Evolutionary conservation across 1,140 invertebrate species (phyloP), one percentile per base, ranked within the genome.

Genomic region (Cylas formicarius): DNA sequence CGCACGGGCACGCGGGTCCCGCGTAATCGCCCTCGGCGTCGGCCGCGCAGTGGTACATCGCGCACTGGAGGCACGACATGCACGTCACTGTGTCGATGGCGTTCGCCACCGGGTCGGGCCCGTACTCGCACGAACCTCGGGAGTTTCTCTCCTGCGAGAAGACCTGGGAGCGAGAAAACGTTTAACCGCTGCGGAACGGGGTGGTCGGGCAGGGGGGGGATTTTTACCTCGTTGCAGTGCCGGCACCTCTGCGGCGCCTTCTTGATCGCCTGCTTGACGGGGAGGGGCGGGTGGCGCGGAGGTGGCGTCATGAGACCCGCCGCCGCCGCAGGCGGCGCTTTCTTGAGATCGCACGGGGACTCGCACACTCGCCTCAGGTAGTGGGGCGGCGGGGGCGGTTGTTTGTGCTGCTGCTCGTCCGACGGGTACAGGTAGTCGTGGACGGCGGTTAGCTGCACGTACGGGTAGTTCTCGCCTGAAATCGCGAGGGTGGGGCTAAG

Each of bases 11-110:
- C 13, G n/a, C n/a, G 88, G 86, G 67, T 86, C 84, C 55, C 78
- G 75, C 13, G 65, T 83, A 83, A 43, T 86, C 82, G n/a, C 80
- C 78, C 60, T 91, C 87, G 2, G 80, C 74, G 65, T 93, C 90
- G 26, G 84, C 79, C 76, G 90, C 84, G 62, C 90, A 94, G 70
- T 94, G 90, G 69, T 94, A 95, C 52, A 93, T 73, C 76, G 94
- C 81, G 57, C 88, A 86, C 63, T 86, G 77, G 11, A 68, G 62
- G 62, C 86, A 86, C 10, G 79, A 77, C 44, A 95, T 81, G 64
- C 90, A 93, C 13, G 86, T 82, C 19, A 91, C 75, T 44, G 73
- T 75, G 58, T 91, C 82, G 48, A 95, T 86, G 54, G 84, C 83
- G 14, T 79, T 75, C 49, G 77, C 78, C 55, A 87, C 79, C 46